Percentiles rank a stretch among this genome's conserved stretches.
phyloP scores from a whole-genome alignment of 2,888 invertebrate genomes.

The Zhuqinia jingwanae region DNA sequence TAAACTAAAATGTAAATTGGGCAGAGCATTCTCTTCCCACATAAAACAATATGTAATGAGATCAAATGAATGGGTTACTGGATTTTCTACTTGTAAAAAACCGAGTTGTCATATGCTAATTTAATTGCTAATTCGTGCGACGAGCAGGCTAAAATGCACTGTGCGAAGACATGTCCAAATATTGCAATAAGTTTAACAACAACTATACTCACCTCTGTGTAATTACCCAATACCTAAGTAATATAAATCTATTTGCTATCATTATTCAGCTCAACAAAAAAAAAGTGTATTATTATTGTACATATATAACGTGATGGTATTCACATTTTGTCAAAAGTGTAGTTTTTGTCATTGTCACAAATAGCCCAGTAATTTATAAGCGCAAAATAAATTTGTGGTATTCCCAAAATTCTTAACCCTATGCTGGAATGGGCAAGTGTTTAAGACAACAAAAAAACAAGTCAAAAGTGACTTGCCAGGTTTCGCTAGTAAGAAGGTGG shows the following conservation, averaged over 20 bases:
- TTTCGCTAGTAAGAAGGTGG: not conserved
- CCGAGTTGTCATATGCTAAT: conserved; percentile 73
- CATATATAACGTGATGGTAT: no score
- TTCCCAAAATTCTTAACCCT: not conserved
- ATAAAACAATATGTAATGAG: conserved; percentile 4
- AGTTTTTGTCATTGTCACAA: not conserved
- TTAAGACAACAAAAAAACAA: no score
- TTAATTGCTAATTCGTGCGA: conserved; percentile 73
- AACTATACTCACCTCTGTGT: no score
- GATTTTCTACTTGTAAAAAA: conserved; percentile 13
- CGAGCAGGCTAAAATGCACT: not conserved
- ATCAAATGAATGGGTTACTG: not conserved
- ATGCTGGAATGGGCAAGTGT: no score
- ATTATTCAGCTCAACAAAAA: no score
- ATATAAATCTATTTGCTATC: no score
- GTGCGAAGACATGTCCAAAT: not conserved
- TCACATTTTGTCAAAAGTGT: not conserved
- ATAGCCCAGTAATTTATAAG: no score
- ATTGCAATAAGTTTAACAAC: not conserved
- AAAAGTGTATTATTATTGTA: no score
- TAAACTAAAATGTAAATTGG: not conserved
- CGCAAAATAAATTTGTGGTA: no score
- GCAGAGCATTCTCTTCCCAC: conserved; percentile 3
- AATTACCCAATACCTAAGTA: no score
- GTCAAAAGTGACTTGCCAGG: no score